Evolutionary conservation across 2,888 invertebrate genomes (phyloP), one percentile per base, ranked within the genome.

Genomic region (Amiota minor): DNA sequence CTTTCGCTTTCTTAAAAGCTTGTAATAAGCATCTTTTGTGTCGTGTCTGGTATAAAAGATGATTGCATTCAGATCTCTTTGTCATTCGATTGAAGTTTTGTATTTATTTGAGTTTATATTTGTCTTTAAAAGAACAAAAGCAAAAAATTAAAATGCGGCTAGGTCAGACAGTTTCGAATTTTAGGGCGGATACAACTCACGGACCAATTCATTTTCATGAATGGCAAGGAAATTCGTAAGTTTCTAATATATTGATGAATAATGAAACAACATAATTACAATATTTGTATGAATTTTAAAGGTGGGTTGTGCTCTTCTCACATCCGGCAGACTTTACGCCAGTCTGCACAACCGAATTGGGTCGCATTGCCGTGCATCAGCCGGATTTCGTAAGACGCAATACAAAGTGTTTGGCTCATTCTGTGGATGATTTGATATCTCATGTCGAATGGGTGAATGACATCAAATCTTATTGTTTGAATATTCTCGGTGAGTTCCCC

Each of bases 301-400:
- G 95, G 62, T 96, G 98, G 98, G 94, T 95, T 74, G 93, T 96
- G 84, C 89, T 97, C 45, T 97, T 97, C 88, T 96, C 96, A 0
- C 97, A 97, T 88, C 97, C 97, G 0, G 93, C 95, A 11, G 97
- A 97, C 89, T 97, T 94, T 88, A 97, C 97, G 0, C 97, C 97
- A 0, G 96, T 97, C 0, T 97, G 97, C 87, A 97, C 97, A 9
- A 97, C 96, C 0, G 97, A 97, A 89, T 90, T 97, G 79, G 95
- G 95, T 3, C 91, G 93, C 65, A 93, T 95, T 71, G 94, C 94
- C 2, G 93, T 94, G 16, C 92, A 95, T 83, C 89, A 91, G 70
- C 92, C 92, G 0, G 92, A 94, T 81, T 96, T 96, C 84, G 89
- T 91, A 50, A 93, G 94, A 81, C 90, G 95, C 20, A 92, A 93